Evolutionary conservation across 2,888 invertebrate genomes (phyloP).

Genomic region (Blera fallax): DNA sequence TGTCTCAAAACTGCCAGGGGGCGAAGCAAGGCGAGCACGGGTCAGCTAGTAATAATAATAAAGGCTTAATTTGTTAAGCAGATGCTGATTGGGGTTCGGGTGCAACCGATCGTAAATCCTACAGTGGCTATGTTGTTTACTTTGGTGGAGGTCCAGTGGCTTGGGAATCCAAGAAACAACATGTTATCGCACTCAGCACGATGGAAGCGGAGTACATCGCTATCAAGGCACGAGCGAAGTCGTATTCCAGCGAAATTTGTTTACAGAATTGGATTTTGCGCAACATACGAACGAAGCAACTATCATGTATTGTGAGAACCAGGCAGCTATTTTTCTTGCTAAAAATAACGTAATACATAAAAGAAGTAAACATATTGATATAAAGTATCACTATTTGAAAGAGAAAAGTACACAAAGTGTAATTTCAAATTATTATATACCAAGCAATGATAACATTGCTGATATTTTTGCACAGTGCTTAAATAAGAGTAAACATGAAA

Average conservation of each 20-base stretch:
- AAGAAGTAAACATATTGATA: constrained; percentile 69
- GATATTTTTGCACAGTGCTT: no score
- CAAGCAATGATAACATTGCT: constrained; percentile 10
- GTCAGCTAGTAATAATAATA: no score
- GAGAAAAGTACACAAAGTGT: background rate
- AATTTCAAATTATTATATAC: constrained; percentile 7
- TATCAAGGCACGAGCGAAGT: constrained; percentile 60
- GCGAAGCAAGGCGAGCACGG: no score
- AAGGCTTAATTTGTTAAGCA: no score
- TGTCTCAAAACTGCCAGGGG: no score
- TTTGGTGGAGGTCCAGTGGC: constrained; percentile 12
- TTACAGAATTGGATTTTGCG: constrained; percentile 45
- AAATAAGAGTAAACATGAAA: no score
- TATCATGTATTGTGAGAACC: constrained; percentile 35
- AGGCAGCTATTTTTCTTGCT: constrained; percentile 17
- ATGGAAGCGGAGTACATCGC: constrained; percentile 37
- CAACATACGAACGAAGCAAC: constrained; percentile 5
- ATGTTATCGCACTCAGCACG: constrained; percentile 3
- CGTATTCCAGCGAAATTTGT: constrained; percentile 48
- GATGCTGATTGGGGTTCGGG: constrained; percentile 39
- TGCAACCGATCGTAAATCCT: constrained; percentile 23
- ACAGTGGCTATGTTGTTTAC: constrained; percentile 3
- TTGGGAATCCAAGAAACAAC: constrained; percentile 35
- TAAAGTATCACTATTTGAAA: constrained; percentile 32
- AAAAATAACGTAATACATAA: no score